Base-by-base conservation (phyloP, 2,888 invertebrate species). In the Hypomecis atomaria region DNA sequence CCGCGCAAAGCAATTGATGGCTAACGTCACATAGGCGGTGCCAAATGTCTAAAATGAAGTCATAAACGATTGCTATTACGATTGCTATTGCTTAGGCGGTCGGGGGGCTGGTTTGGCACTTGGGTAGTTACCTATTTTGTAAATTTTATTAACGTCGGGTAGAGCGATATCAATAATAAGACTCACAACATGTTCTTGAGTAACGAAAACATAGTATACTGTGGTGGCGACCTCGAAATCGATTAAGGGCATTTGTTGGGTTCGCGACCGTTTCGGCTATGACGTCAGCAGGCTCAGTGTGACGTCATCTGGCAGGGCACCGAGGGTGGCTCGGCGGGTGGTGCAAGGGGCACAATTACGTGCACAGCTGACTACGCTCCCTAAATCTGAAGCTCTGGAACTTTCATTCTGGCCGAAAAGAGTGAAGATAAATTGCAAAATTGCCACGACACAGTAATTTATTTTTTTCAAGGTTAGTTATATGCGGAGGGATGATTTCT, bases 361-460 rank as follows among this genome's bases (percentile, higher is more conserved):
- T 84, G 84, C 86, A 84, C 89, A 89, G 89, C 89, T 90, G 90
- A 87, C 86, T 88, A 81, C 78, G 77, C 81, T 83, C 78, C 82
- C 78, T 67, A 84, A 86, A 84, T 77, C 76, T 23, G 77, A 76
- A 79, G 78, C 75, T 74, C 76, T 74, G 69, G 44, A 57, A 66
- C 44, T 58, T 44, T 42, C 40, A 48, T 60, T 13, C 34, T 45
- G 47, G 23, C n/a, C 38, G 36, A 36, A 38, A 34, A 13, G 45
- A n/a, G 48, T 13, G 33, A 42, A 36, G 23, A 43, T 34, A 44
- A 43, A 40, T 43, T 56, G 23, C 23, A 0, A 38, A 54, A 54
- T 34, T 36, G 43, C 11, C 7, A 8, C 0, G 4, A 40, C 7
- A 40, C 8, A 23, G 23, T 23, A 23, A 23, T 23, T 23, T 23